Conservation (phyloP, 2,888 invertebrate genomes). For the Trichacis sp. region DNA sequence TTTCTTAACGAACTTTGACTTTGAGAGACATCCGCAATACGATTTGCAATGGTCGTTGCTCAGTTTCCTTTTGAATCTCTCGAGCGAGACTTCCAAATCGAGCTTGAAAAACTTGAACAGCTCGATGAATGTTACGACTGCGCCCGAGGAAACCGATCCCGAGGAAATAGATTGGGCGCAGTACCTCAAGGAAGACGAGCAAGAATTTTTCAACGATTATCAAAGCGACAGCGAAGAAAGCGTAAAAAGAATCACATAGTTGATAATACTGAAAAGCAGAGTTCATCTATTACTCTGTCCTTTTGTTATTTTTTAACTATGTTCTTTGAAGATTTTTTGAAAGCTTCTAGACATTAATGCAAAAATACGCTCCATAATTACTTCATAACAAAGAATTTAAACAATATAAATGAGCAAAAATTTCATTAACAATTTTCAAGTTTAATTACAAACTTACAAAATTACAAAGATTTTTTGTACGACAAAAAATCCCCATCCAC, state of each 20-base stretch:
- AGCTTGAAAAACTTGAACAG: conserved; percentile 50
- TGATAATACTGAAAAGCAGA: no score
- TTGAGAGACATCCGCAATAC: conserved; percentile 64
- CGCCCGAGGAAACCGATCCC: conserved; percentile 54
- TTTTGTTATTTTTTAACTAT: no score
- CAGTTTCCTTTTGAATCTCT: conserved; percentile 68
- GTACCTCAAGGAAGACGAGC: conserved; percentile 70
- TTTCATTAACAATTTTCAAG: no score
- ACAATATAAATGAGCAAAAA: no score
- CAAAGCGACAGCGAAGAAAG: conserved; percentile 57
- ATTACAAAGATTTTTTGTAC: no score
- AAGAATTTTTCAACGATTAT: conserved; percentile 61
- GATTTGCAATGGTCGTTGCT: conserved; percentile 71
- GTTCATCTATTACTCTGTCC: no score
- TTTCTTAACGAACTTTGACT: conserved; percentile 61
- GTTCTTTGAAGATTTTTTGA: no score
- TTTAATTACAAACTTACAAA: no score
- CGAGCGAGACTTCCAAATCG: conserved; percentile 60
- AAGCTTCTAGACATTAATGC: no score
- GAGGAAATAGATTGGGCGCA: conserved; percentile 70
- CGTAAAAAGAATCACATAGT: conserved; percentile 57
- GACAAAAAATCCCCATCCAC: no score
- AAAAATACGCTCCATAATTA: no score
- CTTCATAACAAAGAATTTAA: no score
- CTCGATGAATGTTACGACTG: conserved; percentile 42